Evolutionary conservation across 2,113 vertebrate genomes (phyloP).

Genomic region (Felis chaus): DNA sequence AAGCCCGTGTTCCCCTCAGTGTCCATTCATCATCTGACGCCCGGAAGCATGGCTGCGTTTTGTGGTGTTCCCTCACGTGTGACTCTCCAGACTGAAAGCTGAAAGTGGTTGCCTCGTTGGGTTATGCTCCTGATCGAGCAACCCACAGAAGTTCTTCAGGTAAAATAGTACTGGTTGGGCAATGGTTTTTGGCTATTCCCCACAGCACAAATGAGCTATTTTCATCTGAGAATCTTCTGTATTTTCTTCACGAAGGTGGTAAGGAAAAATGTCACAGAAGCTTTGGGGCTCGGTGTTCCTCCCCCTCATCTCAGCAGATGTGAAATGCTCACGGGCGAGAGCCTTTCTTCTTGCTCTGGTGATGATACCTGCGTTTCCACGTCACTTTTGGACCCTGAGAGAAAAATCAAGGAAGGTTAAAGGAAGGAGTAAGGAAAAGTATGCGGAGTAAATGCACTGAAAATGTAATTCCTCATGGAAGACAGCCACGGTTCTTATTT

Average conservation of each 20-base stretch:
- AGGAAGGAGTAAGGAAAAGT: neutral
- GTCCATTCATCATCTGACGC: conserved; percentile 59
- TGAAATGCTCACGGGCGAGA: neutral
- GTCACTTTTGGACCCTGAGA: conserved; percentile 71
- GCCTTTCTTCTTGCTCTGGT: conserved; percentile 26
- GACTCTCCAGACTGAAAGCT: neutral
- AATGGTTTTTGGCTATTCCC: conserved; percentile 26
- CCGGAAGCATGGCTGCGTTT: neutral
- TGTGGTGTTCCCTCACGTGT: neutral
- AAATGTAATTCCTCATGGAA: conserved; percentile 69
- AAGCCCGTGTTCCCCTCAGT: neutral
- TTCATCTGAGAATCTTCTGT: conserved; percentile 40
- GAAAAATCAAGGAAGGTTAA: conserved; percentile 66
- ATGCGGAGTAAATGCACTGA: conserved; percentile 4
- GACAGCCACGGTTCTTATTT: conserved; percentile 53
- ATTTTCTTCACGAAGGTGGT: conserved; percentile 50
- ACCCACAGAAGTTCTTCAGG: neutral
- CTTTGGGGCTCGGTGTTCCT: neutral
- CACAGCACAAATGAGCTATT: neutral
- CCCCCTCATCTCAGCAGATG: conserved; percentile 47
- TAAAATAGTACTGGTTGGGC: neutral
- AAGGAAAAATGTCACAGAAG: neutral
- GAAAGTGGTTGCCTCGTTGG: neutral
- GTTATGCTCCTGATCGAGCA: neutral
- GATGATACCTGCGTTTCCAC: neutral